Conservation (phyloP, 2,113 vertebrate genomes). For the Anhinga anhinga region DNA sequence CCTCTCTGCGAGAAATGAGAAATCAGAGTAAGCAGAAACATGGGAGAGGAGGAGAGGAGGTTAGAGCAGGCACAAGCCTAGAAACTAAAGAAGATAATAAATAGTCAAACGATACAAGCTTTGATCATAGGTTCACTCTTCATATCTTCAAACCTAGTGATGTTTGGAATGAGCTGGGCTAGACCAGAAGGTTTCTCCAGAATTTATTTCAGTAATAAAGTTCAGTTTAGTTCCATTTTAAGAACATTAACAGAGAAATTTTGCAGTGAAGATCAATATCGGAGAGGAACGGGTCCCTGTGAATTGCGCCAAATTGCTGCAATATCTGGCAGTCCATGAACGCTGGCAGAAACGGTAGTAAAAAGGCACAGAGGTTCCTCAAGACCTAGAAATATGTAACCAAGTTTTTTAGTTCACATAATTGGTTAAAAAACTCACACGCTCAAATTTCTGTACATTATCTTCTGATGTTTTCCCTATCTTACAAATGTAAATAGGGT, state of each 20-base stretch:
- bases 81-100: not conserved
- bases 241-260: not conserved
- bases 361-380: not conserved
- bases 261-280: not conserved
- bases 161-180: not conserved
- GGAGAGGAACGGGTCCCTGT: not conserved
- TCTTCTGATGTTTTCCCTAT: not conserved
- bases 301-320: not conserved
- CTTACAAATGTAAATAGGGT: not conserved
- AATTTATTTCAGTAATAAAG: not conserved
- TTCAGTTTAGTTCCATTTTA: not conserved
- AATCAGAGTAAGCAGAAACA: not conserved
- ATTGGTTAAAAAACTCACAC: not conserved
- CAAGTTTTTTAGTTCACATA: not conserved
- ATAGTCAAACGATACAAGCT: not conserved
- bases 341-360: not conserved
- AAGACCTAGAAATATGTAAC: not conserved
- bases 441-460: not conserved
- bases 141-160: not conserved
- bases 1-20: not conserved
- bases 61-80: not conserved
- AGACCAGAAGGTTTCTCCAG: not conserved
- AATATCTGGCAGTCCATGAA: not conserved
- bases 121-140: not conserved
- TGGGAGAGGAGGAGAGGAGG: not conserved